Evolutionary conservation across 2,888 invertebrate genomes (phyloP), one percentile per base, ranked within the genome.

Genomic region (Eulithis prunata): DNA sequence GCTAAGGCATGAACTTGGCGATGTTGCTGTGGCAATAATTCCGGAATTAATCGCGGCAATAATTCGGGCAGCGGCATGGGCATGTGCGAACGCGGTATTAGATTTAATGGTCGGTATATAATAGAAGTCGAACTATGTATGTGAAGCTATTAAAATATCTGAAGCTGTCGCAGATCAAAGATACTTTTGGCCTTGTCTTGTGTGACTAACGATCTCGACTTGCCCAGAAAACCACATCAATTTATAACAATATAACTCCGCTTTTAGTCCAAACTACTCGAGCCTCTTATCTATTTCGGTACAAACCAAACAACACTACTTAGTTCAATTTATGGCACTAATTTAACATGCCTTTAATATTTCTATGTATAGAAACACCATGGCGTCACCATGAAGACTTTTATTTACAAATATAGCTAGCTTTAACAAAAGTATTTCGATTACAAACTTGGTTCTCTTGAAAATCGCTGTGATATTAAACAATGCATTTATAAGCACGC

Each of bases 401-500:
- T 21, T 21, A 21, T 21, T 21, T 21, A 21, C 21, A 21, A 21
- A 21, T 21, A 2, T 21, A 21, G 21, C 21, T 21, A 21, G 21
- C 21, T 21, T 21, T 21, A 32, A 32, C 32, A 32, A 32, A 32
- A 32, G 5, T 41, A 41, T 8, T 41, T 41, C 8, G 8, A 10
- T 41, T 41, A 41, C 5, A 5, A 41, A 0, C 10, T 10, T 41
- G 41, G 41, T 41, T 41, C 8, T 41, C 41, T 41, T 41, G 41
- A 11, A 41, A 41, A 41, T 8, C 2, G 10, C 41, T 41, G 41
- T 41, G 5, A 41, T 41, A 41, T 5, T 41, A 36, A 53, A 53
- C 47, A 57, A 7, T 57, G 57, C 14, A 49, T n/a, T n/a, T n/a
- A n/a, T 57, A 14, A n/a, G 10, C 57, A 57, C 57, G 57, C 32